These are phyloP conservation scores for Sebastolobus altivelis DNA, from an alignment of 2,797 vertebrate genomes.

Conservation along the genomic window DNA sequence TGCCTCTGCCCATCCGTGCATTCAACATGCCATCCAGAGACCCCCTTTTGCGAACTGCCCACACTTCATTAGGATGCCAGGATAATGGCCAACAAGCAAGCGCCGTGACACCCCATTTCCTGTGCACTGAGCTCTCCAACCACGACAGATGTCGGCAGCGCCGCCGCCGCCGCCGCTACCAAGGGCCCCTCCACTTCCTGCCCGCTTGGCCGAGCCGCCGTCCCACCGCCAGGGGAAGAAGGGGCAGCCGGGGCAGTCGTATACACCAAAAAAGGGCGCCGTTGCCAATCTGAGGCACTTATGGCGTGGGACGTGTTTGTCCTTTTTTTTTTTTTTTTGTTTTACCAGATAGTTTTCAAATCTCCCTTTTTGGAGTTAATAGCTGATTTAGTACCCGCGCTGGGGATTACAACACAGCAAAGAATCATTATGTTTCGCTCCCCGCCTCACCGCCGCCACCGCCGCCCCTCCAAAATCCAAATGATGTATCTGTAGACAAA, in stretches of 20 bases:
- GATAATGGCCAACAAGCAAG: conserved; percentile 98
- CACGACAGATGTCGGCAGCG: conserved; percentile 98
- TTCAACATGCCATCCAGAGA: conserved; percentile 93
- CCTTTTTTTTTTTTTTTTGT: conserved; percentile 37
- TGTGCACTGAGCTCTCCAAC: conserved; percentile 98
- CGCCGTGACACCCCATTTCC: conserved; percentile 98
- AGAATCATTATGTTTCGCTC: conserved; percentile 61
- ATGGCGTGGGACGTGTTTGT: conserved; percentile 22
- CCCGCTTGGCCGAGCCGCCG: conserved; percentile 56
- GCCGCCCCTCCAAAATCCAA: conserved; percentile 59
- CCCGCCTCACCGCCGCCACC: conserved; percentile 10
- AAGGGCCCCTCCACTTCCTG: conserved; percentile 69
- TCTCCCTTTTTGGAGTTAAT: conserved; percentile 56
- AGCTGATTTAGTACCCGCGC: conserved; percentile 59
- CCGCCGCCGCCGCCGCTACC: conserved; percentile 85
- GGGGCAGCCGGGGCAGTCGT: conserved; percentile 32
- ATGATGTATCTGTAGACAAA: conserved; percentile 78
- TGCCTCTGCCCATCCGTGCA: conserved; percentile 96
- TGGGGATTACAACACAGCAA: conserved; percentile 67
- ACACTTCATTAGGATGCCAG: conserved; percentile 99
- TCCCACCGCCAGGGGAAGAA: conserved; percentile 46
- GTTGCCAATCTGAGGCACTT: conserved; percentile 56
- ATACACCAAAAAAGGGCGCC: conserved; percentile 26
- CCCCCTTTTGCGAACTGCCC: conserved; percentile 88
- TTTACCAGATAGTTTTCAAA: conserved; percentile 52